A percentile compares a stretch with the other conserved stretches of the same genome.
Conservation (phyloP, 1,140 invertebrate genomes). For the Aphaenogaster floridana region DNA sequence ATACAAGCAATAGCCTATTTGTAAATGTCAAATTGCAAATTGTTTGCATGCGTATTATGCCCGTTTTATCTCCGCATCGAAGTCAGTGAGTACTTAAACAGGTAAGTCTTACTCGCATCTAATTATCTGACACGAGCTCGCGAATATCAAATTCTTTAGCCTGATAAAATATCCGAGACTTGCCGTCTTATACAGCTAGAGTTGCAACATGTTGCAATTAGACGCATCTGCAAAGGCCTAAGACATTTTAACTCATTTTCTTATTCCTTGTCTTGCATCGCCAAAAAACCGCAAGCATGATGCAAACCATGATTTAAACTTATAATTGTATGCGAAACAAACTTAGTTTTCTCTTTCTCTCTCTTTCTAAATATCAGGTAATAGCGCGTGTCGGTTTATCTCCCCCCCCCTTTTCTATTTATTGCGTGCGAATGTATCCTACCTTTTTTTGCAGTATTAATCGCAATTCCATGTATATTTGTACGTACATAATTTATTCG, state of each 20-base stretch:
- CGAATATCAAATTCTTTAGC: constrained; percentile 59
- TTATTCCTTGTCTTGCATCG: not conserved
- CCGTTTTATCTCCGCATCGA: constrained; percentile 56
- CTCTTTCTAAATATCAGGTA: constrained; percentile 15
- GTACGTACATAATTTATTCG: constrained; percentile 36
- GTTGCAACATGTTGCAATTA: constrained; percentile 26
- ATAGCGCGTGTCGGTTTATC: not conserved
- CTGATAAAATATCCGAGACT: constrained; percentile 27
- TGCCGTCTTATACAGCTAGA: not conserved
- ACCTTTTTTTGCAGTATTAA: constrained; percentile 18
- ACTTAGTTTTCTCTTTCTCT: not conserved
- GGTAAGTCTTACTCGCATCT: constrained; percentile 64
- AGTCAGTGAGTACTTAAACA: constrained; percentile 20
- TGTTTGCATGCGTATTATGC: constrained; percentile 70
- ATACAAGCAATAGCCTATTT: constrained; percentile 80
- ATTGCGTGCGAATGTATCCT: constrained; percentile 9
- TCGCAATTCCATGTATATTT: constrained; percentile 39
- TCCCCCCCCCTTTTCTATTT: not conserved
- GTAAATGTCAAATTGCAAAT: constrained; percentile 80
- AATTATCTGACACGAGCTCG: constrained; percentile 63
- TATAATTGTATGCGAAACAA: constrained; percentile 21
- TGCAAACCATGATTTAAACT: not conserved
- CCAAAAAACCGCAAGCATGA: not conserved
- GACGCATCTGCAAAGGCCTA: not conserved
- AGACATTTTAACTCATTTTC: constrained; percentile 8